Conservation (phyloP, 2,113 vertebrate species). For the Dascyllus trimaculatus region DNA sequence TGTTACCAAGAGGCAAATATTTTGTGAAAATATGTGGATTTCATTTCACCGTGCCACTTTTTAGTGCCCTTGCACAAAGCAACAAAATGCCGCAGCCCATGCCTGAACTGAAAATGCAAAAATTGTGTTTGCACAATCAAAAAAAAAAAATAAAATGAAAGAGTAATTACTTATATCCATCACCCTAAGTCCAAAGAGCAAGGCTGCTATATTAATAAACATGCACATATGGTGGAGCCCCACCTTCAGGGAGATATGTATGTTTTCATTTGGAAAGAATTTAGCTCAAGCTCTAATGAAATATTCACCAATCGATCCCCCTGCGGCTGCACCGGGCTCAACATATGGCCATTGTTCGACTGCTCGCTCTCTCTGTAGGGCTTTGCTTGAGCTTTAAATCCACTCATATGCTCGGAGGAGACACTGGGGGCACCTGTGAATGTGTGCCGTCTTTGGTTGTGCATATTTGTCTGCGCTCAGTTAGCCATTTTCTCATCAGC, state of each 20-base stretch:
- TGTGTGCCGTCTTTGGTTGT: conserved; percentile 34
- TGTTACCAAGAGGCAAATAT: neutral
- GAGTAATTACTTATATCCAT: conserved; percentile 71
- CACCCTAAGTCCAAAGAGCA: conserved; percentile 52
- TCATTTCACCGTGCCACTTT: neutral
- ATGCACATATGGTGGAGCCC: conserved; percentile 71
- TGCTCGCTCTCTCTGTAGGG: conserved; percentile 35
- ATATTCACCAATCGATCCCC: conserved; percentile 74
- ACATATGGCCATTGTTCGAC: conserved; percentile 81
- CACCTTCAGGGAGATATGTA: conserved; percentile 75
- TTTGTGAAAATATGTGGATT: neutral
- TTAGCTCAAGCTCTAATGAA: conserved; percentile 75
- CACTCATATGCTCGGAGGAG: conserved; percentile 28
- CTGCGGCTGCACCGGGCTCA: conserved; percentile 59
- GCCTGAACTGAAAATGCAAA: neutral
- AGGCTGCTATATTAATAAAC: conserved; percentile 73
- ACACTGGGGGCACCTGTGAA: conserved; percentile 34
- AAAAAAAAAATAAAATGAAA: conserved; percentile 52
- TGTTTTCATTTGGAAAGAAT: conserved; percentile 78
- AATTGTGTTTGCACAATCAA: conserved; percentile 44
- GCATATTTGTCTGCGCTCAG: conserved; percentile 45
- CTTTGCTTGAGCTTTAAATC: conserved; percentile 45
- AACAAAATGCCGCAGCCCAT: too few relatives aligned
- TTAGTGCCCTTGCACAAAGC: too few relatives aligned
- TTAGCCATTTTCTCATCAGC: conserved; percentile 48